These are phyloP conservation scores for Pyrgus malvae DNA, from an alignment of 2,888 invertebrate genomes.

Conservation along the genomic window DNA sequence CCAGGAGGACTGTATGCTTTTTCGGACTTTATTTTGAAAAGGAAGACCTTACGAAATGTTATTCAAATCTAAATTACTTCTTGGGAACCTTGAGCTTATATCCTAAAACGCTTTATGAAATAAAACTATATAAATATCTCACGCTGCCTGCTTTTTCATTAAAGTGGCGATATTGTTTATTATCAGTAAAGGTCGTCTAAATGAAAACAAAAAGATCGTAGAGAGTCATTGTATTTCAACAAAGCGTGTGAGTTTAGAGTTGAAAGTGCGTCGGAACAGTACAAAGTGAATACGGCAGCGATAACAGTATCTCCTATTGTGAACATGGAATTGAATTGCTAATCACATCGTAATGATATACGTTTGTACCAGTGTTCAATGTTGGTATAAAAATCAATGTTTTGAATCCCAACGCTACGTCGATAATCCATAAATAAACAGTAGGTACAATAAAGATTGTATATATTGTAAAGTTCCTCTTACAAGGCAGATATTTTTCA, in stretches of 20 bases:
- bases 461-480: too few species aligned
- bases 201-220: constrained; percentile 79
- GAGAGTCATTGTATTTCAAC: constrained; percentile 75
- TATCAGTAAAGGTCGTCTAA: constrained; percentile 79
- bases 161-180: constrained; percentile 74
- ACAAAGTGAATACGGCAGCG: constrained; percentile 37
- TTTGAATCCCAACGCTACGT: too few species aligned
- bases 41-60: constrained; percentile 9
- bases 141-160: constrained; percentile 75
- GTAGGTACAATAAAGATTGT: too few species aligned
- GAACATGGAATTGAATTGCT: constrained; percentile 16
- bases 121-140: constrained; percentile 69
- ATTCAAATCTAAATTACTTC: constrained; percentile 1
- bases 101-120: constrained; percentile 64
- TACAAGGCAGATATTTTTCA: too few species aligned
- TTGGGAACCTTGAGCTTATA: constrained; percentile 13
- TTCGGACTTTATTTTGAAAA: too few species aligned
- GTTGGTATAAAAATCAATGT: too few species aligned
- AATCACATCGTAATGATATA: constrained; percentile 21
- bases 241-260: constrained; percentile 74
- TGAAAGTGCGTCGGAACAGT: constrained; percentile 70
- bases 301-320: constrained; percentile 28
- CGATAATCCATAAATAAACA: too few species aligned
- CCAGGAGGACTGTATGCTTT: too few species aligned
- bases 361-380: too few species aligned